These are phyloP conservation scores for Gryon sp. DNA, from an alignment of 1,140 invertebrate species.

Conservation along the genomic window DNA sequence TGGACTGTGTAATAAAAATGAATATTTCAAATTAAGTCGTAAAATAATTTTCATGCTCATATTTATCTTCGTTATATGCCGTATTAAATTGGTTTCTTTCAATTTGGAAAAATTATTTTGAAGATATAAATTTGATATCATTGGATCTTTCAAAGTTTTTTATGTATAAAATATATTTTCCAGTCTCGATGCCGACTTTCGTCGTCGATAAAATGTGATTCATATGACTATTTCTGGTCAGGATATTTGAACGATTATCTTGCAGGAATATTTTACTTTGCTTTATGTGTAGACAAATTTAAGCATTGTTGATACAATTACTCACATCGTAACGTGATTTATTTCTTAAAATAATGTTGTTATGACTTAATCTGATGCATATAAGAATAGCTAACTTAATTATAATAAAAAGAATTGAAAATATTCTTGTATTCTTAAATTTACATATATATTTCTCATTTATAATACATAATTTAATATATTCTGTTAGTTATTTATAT, in stretches of 20 bases:
- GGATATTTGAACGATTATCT: constrained; percentile 56
- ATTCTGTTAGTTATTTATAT: too few relatives aligned
- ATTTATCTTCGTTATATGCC: constrained; percentile 49
- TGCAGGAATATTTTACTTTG: constrained; percentile 32
- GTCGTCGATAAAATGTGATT: constrained; percentile 62
- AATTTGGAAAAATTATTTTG: constrained; percentile 59
- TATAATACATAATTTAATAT: too few relatives aligned
- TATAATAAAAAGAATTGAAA: too few relatives aligned
- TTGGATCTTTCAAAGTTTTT: constrained; percentile 36
- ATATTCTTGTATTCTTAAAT: too few relatives aligned
- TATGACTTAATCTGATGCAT: too few relatives aligned
- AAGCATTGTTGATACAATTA: not conserved
- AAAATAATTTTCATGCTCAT: constrained; percentile 30
- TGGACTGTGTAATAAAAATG: not conserved
- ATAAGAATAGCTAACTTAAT: too few relatives aligned
- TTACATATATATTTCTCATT: too few relatives aligned
- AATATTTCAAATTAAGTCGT: constrained; percentile 23
- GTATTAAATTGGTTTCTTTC: constrained; percentile 54
- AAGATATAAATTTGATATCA: constrained; percentile 46
- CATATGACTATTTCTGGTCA: constrained; percentile 55
- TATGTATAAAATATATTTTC: constrained; percentile 53
- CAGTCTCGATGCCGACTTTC: constrained; percentile 35
- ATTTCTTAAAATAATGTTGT: too few relatives aligned
- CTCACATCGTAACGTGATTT: too few relatives aligned
- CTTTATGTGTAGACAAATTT: constrained; percentile 40